These are phyloP conservation scores for Cryptocheilus praepositus DNA, from an alignment of 2,888 invertebrate species.

Conservation along the genomic window DNA sequence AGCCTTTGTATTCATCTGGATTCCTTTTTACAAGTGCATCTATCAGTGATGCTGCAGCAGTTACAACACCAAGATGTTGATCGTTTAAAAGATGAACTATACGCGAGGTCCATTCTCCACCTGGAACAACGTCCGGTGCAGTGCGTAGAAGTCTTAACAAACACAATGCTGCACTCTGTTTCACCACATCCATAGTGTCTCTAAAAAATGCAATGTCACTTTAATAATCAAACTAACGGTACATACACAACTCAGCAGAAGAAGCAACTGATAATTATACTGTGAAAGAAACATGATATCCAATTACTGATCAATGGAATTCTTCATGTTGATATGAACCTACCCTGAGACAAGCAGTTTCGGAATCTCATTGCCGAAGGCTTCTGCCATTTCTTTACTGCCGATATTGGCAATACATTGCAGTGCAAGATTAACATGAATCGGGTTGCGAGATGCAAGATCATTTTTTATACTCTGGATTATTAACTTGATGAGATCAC, in stretches of 20 bases:
- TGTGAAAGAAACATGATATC: background rate
- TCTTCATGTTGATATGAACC: slow-evolving; percentile 53
- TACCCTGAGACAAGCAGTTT: slow-evolving; percentile 98
- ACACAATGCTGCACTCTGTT: slow-evolving; percentile 99
- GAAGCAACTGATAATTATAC: background rate
- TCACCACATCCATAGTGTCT: slow-evolving; percentile 99
- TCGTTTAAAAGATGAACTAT: slow-evolving; percentile 99
- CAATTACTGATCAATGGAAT: slow-evolving; percentile 18
- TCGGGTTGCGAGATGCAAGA: slow-evolving; percentile 95
- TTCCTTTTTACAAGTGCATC: slow-evolving; percentile 99
- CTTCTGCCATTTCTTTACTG: slow-evolving; percentile 99
- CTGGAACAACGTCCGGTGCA: slow-evolving; percentile 96
- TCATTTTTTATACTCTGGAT: slow-evolving; percentile 99
- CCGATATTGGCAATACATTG: slow-evolving; percentile 99
- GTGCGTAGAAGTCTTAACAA: slow-evolving; percentile 94
- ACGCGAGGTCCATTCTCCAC: slow-evolving; percentile 98
- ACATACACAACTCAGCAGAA: background rate
- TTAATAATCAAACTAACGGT: background rate
- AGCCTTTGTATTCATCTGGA: slow-evolving; percentile 99
- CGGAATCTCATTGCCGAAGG: slow-evolving; percentile 98
- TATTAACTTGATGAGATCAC: slow-evolving; percentile 98
- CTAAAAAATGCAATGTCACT: slow-evolving; percentile 72
- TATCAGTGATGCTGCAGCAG: slow-evolving; percentile 97
- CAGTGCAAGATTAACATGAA: slow-evolving; percentile 97
- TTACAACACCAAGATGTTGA: slow-evolving; percentile 99